Conservation (phyloP, 1,140 invertebrate genomes). For the Drosophila santomea region DNA sequence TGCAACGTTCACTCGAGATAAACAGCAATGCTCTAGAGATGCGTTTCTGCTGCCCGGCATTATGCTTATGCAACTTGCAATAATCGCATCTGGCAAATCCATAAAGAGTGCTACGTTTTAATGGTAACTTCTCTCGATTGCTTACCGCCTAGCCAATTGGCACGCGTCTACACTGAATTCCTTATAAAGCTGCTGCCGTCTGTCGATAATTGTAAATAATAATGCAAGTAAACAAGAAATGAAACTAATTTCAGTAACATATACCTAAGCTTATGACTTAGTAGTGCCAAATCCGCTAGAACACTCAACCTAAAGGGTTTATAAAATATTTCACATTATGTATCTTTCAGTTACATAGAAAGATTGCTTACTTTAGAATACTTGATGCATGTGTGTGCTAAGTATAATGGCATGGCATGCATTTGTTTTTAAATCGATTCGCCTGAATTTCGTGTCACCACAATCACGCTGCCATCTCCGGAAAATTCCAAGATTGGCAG, state of each 20-base stretch:
- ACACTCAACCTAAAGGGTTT: too few relatives aligned
- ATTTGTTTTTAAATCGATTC: background rate
- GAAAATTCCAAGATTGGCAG: background rate
- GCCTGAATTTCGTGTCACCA: slow-evolving; percentile 19
- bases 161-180: slow-evolving; percentile 12
- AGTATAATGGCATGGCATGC: background rate
- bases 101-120: slow-evolving; percentile 6
- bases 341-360: too few relatives aligned
- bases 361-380: background rate
- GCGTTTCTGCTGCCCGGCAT: slow-evolving; percentile 10
- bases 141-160: background rate
- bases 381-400: background rate
- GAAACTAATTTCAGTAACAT: background rate
- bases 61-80: slow-evolving; percentile 20
- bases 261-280: background rate
- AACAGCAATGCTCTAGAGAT: slow-evolving; percentile 44
- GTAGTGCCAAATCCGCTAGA: too few relatives aligned
- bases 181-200: background rate
- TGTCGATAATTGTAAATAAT: background rate
- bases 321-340: background rate
- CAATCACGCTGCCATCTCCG: slow-evolving; percentile 28
- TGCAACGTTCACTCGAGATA: slow-evolving; percentile 36
- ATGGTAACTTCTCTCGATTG: background rate
- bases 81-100: slow-evolving; percentile 23
- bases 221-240: too few relatives aligned